Conservation (phyloP, 2,888 invertebrate genomes). For the Plutella xylostella region DNA sequence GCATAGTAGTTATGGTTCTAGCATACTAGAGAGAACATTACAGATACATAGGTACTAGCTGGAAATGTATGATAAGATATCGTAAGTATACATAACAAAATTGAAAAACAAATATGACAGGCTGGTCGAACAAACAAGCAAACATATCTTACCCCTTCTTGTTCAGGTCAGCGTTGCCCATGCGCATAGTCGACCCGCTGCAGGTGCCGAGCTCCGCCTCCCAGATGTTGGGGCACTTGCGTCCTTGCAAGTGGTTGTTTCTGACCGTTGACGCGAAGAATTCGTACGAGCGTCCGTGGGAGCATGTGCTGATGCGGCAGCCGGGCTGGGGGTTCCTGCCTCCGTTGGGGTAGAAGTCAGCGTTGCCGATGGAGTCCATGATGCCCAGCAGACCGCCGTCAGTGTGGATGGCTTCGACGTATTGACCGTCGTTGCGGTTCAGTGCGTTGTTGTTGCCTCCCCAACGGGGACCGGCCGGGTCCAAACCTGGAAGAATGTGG, state of each 20-base stretch:
- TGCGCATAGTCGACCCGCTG: constrained; percentile 24
- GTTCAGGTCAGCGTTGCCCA: constrained; percentile 34
- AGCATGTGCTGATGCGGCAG: constrained; percentile 38
- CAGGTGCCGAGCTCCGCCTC: constrained; percentile 34
- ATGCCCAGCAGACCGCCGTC: constrained; percentile 44
- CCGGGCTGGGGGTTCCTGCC: constrained; percentile 47
- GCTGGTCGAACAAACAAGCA: neutral
- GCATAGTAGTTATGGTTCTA: neutral
- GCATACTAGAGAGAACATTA: neutral
- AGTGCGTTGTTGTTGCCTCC: constrained; percentile 33
- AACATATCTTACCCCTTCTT: constrained; percentile 28
- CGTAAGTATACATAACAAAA: neutral
- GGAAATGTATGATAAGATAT: neutral
- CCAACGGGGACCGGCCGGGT: constrained; percentile 49
- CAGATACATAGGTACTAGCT: neutral
- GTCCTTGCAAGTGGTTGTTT: constrained; percentile 33
- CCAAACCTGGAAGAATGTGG: constrained; percentile 31
- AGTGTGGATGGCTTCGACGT: constrained; percentile 52
- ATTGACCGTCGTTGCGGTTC: constrained; percentile 29
- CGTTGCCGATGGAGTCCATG: constrained; percentile 31
- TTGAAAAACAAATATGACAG: neutral
- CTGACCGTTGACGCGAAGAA: constrained; percentile 39
- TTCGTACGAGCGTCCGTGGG: constrained; percentile 37
- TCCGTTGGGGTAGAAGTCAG: constrained; percentile 55
- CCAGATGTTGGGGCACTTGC: constrained; percentile 28